Base-by-base conservation (phyloP, 2,113 vertebrate species). In the Halcyon senegalensis region DNA sequence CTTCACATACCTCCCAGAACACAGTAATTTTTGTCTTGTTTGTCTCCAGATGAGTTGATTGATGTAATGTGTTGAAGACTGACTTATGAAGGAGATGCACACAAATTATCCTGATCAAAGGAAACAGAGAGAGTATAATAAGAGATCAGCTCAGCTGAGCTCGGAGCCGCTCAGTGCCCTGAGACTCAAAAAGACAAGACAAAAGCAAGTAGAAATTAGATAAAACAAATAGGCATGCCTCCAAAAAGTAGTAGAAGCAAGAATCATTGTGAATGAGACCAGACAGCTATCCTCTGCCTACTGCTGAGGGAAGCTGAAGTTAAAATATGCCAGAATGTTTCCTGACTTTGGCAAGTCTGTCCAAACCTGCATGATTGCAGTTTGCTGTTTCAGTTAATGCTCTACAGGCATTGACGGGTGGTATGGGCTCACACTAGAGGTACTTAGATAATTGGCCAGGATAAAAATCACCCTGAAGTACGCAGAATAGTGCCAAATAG, bases 21-120 rank as follows among this genome's bases (percentile, higher is more conserved):
- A 91, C 44, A 88, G 82, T 14, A 10, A 13, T 24, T 83, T 77
- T 93, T 96, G 78, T 91, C 37, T 85, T 70, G 48, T 70, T 94
- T 55, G 82, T 82, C 78, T 91, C 78, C 78, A 25, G 69, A 75
- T 89, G 44, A 50, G 35, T 55, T 62, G 50, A 73, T 80, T 79
- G 67, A 82, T 79, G 33, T 85, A 73, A 73, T 55, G 66, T 76
- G 87, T 77, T 48, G 46, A 96, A 84, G 74, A 31, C 27, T 35
- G 78, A 24, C 35, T 83, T 69, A 9, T 3, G 50, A 77, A 90
- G 39, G 59, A 50, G 58, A 55, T 53, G 67, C 70, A 48, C 0
- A 0, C 74, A 72, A 79, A 82, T 95, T 91, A 84, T 67, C 66
- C 77, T 0, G 2, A 87, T 95, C 85, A 95, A 94, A 96, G 75